These are phyloP conservation scores for Micromussa lordhowensis DNA, from an alignment of 92 coral and sea anemone species.

Conservation along the genomic window DNA sequence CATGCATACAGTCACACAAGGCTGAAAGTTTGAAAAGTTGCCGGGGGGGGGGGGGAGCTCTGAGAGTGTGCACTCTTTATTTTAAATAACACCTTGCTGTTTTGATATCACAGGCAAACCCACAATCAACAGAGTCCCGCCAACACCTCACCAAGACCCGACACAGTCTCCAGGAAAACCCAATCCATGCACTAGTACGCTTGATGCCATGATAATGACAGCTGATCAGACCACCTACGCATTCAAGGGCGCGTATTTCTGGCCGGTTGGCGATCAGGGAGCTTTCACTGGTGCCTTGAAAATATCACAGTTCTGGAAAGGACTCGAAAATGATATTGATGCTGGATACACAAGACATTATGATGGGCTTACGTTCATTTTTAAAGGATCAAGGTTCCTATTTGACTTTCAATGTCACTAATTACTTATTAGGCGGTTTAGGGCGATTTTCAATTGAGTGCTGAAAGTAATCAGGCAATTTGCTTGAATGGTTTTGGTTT, in stretches of 20 bases:
- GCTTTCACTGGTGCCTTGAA: slow-evolving; percentile 74
- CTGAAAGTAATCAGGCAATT: too few relatives aligned
- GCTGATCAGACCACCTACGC: slow-evolving; percentile 77
- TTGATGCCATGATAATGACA: slow-evolving; percentile 81
- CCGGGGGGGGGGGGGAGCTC: too few relatives aligned
- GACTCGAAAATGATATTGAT: slow-evolving; percentile 77
- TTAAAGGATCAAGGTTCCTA: slow-evolving; percentile 72
- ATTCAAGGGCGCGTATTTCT: slow-evolving; percentile 85
- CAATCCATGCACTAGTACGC: slow-evolving; percentile 54
- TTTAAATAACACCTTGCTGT: background rate
- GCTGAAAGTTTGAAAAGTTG: too few relatives aligned
- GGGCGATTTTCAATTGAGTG: too few relatives aligned
- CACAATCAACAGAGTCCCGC: slow-evolving; percentile 37
- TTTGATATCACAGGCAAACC: slow-evolving; percentile 19
- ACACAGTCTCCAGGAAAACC: slow-evolving; percentile 61
- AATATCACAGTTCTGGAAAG: slow-evolving; percentile 81
- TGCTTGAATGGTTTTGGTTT: too few relatives aligned
- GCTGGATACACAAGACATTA: slow-evolving; percentile 78
- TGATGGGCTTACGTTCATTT: slow-evolving; percentile 80
- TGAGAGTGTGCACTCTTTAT: too few relatives aligned
- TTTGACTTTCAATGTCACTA: too few relatives aligned
- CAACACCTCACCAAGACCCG: slow-evolving; percentile 59
- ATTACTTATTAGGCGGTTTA: too few relatives aligned
- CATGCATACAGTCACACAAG: too few relatives aligned
- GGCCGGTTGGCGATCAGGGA: slow-evolving; percentile 83